phyloP scores from a whole-genome alignment of 1,140 invertebrate species.

The Cyrtorhinus lividipennis region DNA sequence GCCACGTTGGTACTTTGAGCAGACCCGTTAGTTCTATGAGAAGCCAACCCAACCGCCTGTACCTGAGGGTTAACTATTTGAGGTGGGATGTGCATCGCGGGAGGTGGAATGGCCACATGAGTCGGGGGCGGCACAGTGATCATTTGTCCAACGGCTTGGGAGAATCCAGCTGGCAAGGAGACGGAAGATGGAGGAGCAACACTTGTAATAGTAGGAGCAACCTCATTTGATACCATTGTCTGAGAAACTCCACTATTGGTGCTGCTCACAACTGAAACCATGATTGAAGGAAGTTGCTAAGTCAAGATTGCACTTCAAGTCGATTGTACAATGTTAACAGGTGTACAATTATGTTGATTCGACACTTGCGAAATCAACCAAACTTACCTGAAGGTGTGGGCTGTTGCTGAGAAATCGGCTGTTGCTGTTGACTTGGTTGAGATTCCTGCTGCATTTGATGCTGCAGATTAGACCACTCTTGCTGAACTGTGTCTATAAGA shows the following conservation, averaged over 20 bases:
- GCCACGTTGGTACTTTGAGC: too few relatives aligned
- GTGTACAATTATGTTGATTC: too few relatives aligned
- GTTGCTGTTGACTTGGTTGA: conserved; percentile 22
- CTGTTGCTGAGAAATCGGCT: neutral
- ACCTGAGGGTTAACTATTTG: conserved; percentile 18
- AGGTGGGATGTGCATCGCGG: conserved; percentile 16
- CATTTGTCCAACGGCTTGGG: conserved; percentile 18
- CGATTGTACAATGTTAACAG: too few relatives aligned
- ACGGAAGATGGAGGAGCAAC: conserved; percentile 2
- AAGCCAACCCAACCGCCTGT: too few relatives aligned
- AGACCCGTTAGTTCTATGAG: too few relatives aligned
- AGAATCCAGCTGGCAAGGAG: neutral
- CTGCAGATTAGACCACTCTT: conserved; percentile 41
- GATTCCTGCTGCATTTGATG: conserved; percentile 23
- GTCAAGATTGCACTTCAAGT: too few relatives aligned
- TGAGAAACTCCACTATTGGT: neutral
- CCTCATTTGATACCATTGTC: neutral
- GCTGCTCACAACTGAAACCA: conserved; percentile 4
- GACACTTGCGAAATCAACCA: too few relatives aligned
- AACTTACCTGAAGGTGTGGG: conserved; percentile 10
- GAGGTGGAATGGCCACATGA: conserved; percentile 20
- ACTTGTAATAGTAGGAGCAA: neutral
- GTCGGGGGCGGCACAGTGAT: conserved; percentile 20
- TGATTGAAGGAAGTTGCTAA: too few relatives aligned
- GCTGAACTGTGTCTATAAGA: conserved; percentile 64